These are phyloP conservation scores for Dinoponera quadriceps DNA, from an alignment of 1,140 invertebrate genomes.

Conservation along the genomic window DNA sequence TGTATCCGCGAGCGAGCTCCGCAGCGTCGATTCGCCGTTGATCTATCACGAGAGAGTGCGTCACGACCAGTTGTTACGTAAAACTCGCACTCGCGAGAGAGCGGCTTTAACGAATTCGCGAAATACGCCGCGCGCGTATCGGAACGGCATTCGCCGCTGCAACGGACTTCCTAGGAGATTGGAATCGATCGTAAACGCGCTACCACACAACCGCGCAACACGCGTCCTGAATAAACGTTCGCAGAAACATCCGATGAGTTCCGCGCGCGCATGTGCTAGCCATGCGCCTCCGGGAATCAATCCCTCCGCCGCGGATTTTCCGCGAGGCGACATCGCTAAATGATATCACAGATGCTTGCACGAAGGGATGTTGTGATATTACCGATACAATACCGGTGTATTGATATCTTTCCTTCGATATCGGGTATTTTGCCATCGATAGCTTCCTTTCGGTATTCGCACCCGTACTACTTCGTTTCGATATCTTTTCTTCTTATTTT, in stretches of 20 bases:
- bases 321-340: too few relatives aligned
- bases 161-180: conserved; percentile 3
- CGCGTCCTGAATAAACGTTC: background rate
- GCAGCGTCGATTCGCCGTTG: too few relatives aligned
- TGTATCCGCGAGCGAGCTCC: conserved; percentile 30
- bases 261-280: background rate
- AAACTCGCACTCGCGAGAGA: conserved; percentile 19
- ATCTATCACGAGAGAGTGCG: background rate
- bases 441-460: too few relatives aligned
- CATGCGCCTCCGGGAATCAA: too few relatives aligned
- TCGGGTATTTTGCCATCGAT: too few relatives aligned
- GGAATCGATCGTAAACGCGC: conserved; percentile 8
- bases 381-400: too few relatives aligned
- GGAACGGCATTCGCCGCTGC: background rate
- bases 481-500: too few relatives aligned
- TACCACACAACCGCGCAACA: background rate
- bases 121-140: conserved; percentile 20
- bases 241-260: conserved; percentile 7
- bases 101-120: conserved; percentile 61
- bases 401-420: too few relatives aligned
- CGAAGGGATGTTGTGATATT: too few relatives aligned
- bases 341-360: too few relatives aligned
- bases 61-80: conserved; percentile 56
- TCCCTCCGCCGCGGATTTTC: too few relatives aligned
- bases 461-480: too few relatives aligned